A percentile compares a stretch with the other conserved stretches of the same genome.
Conservation (phyloP, 2,113 vertebrate genomes). For the Cyprinodon brontotheroides region DNA sequence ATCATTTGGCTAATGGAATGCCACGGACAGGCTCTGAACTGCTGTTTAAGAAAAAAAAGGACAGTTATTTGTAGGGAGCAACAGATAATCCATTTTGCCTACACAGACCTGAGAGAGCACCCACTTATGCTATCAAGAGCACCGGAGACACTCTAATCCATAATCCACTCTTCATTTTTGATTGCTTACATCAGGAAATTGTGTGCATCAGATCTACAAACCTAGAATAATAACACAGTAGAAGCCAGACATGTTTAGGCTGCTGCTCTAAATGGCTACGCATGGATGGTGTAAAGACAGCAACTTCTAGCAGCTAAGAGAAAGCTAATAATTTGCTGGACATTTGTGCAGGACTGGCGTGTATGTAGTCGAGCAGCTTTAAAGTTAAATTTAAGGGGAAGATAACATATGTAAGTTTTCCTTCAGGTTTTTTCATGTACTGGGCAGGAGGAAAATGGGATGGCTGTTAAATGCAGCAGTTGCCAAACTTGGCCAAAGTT, state of each 20-base stretch:
- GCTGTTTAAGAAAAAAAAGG: constrained; percentile 36
- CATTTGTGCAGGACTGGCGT: constrained; percentile 18
- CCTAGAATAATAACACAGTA: constrained; percentile 64
- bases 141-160: constrained; percentile 71
- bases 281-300: constrained; percentile 43
- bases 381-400: background rate
- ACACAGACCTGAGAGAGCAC: constrained; percentile 68
- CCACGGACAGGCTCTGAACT: constrained; percentile 53
- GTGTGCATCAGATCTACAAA: constrained; percentile 66
- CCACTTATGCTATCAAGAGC: constrained; percentile 74
- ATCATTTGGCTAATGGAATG: constrained; percentile 73
- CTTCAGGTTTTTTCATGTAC: background rate
- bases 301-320: constrained; percentile 52
- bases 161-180: constrained; percentile 77
- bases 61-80: constrained; percentile 67
- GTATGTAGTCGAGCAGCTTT: too few relatives aligned
- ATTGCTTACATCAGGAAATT: constrained; percentile 78
- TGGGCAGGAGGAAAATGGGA: background rate
- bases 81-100: constrained; percentile 76
- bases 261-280: constrained; percentile 50
- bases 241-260: constrained; percentile 43
- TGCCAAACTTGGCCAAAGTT: background rate
- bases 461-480: background rate
- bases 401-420: background rate
- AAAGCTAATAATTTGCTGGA: constrained; percentile 56